Evolutionary conservation across 2,888 invertebrate species (phyloP).

Genomic region (Orchestes rusci): DNA sequence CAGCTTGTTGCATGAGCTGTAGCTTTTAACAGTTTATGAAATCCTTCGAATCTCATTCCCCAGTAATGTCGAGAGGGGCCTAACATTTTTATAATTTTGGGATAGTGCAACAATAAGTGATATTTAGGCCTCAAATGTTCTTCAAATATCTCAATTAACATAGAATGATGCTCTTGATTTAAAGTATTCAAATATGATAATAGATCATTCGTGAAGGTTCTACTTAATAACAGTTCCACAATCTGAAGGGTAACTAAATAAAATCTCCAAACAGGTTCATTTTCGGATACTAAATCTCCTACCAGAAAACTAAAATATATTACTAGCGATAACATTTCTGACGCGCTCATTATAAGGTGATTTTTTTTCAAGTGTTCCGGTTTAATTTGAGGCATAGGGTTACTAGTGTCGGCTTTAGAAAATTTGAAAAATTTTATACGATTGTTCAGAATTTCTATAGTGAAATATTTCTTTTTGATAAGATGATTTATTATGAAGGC

Average conservation of each 20-base stretch:
- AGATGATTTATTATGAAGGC: constrained; percentile 12
- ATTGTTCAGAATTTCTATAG: constrained; percentile 1
- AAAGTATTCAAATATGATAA: not conserved
- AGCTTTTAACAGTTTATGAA: constrained; percentile 8
- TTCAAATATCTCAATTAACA: constrained; percentile 1
- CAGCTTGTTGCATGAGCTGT: constrained; percentile 1
- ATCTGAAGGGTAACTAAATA: constrained; percentile 12
- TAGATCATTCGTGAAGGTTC: not conserved
- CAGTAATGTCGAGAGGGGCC: constrained; percentile 13
- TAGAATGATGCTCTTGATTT: constrained; percentile 1
- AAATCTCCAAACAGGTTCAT: constrained; percentile 13
- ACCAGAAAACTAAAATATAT: constrained; percentile 17
- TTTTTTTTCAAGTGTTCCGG: constrained; percentile 13
- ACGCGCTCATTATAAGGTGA: constrained; percentile 13
- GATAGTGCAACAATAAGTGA: constrained; percentile 7
- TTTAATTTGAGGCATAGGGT: constrained; percentile 13
- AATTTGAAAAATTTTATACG: constrained; percentile 12
- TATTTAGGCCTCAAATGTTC: constrained; percentile 4
- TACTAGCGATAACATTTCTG: constrained; percentile 18
- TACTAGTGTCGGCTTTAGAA: constrained; percentile 6
- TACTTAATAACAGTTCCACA: constrained; percentile 6
- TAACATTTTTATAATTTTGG: not conserved
- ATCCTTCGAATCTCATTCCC: constrained; percentile 18
- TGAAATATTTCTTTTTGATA: constrained; percentile 9
- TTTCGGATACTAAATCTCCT: constrained; percentile 17